phyloP scores from a whole-genome alignment of 2,888 invertebrate genomes.

The Leptura quadrifasciata region DNA sequence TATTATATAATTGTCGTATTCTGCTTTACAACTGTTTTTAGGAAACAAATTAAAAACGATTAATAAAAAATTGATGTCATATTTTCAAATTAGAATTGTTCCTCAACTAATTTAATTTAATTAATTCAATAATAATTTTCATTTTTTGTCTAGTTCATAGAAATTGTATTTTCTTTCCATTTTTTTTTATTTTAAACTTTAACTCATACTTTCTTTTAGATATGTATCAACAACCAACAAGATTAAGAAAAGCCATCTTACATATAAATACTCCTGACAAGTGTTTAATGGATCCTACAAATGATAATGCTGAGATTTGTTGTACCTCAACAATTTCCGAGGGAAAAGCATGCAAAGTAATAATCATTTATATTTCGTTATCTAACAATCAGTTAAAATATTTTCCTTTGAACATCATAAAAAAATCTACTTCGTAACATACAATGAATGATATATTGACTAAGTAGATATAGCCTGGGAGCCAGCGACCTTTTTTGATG shows the following conservation, averaged over 20 bases:
- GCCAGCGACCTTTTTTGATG: too few relatives aligned
- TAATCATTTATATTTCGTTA: slow-evolving; percentile 3
- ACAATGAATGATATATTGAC: too few relatives aligned
- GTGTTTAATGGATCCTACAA: slow-evolving; percentile 64
- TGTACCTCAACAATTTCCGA: slow-evolving; percentile 69
- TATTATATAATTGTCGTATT: too few relatives aligned
- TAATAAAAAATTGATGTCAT: too few relatives aligned
- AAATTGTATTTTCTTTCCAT: slow-evolving; percentile 25
- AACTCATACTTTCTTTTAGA: slow-evolving; percentile 60
- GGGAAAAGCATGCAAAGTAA: slow-evolving; percentile 72
- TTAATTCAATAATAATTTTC: too few relatives aligned
- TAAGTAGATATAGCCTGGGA: too few relatives aligned
- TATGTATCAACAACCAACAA: slow-evolving; percentile 66
- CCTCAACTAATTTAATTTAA: too few relatives aligned
- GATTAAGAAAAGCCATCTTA: slow-evolving; percentile 68
- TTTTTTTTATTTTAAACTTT: neutral
- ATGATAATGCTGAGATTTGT: slow-evolving; percentile 65
- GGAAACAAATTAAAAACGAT: too few relatives aligned
- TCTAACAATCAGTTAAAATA: neutral
- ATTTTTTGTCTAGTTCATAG: neutral
- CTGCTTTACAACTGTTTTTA: too few relatives aligned
- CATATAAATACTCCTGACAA: slow-evolving; percentile 66
- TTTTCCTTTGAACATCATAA: neutral
- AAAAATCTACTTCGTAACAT: neutral
- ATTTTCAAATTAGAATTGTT: too few relatives aligned